phyloP scores from a whole-genome alignment of 2,113 vertebrate species.

The Ginglymostoma cirratum region DNA sequence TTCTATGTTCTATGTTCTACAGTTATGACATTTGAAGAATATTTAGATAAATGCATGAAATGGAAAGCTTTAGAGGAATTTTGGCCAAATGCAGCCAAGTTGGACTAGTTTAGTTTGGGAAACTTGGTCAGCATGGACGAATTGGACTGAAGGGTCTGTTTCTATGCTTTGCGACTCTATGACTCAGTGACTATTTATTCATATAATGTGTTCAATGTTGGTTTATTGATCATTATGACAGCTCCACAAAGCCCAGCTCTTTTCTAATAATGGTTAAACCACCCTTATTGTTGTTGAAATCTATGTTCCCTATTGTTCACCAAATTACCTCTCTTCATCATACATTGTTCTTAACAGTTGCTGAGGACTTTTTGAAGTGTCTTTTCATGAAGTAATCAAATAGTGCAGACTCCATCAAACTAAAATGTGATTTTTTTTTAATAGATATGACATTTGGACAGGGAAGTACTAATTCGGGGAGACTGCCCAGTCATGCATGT shows the following conservation, averaged over 20 bases:
- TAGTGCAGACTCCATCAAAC: not conserved
- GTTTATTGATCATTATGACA: not conserved
- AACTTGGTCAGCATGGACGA: too few species aligned
- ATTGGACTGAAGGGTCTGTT: too few species aligned
- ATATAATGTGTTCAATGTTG: not conserved
- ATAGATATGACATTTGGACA: not conserved
- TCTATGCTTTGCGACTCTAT: too few species aligned
- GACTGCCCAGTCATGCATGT: not conserved
- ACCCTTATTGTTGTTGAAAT: not conserved
- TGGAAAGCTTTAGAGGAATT: too few species aligned
- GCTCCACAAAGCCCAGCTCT: not conserved
- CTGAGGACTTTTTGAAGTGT: not conserved
- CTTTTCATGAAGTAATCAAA: not conserved
- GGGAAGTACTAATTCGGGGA: not conserved
- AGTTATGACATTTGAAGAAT: too few species aligned
- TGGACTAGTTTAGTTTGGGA: too few species aligned
- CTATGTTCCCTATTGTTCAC: not conserved
- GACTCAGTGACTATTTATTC: too few species aligned
- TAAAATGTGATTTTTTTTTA: not conserved
- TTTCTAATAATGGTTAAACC: not conserved
- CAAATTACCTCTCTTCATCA: not conserved
- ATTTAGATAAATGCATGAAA: too few species aligned
- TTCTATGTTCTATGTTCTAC: too few species aligned
- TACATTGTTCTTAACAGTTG: not conserved
- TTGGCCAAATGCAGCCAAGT: too few species aligned